Evolutionary conservation across 2,113 vertebrate species (phyloP).

Genomic region (Gymnocephalus cernua): DNA sequence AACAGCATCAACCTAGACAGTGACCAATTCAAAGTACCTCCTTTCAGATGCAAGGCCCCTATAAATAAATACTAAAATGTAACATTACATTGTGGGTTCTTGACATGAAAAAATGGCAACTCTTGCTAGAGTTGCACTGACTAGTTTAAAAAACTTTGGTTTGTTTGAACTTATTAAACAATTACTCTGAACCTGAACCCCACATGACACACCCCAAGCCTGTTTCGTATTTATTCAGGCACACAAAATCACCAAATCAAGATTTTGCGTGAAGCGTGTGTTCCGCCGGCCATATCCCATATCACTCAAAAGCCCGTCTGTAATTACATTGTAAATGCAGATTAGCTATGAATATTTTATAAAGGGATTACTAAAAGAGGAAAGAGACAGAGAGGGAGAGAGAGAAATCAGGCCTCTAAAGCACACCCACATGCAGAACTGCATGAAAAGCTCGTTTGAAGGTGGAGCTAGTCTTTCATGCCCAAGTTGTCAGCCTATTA

Average conservation of each 20-base stretch:
- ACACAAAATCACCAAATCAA: constrained; percentile 69
- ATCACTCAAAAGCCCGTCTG: constrained; percentile 76
- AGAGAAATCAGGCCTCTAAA: constrained; percentile 71
- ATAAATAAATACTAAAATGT: neutral
- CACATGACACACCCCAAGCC: constrained; percentile 17
- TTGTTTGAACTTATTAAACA: constrained; percentile 16
- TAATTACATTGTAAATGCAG: constrained; percentile 85
- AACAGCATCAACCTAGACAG: neutral
- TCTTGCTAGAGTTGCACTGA: neutral
- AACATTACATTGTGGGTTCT: neutral
- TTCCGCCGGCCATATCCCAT: constrained; percentile 74
- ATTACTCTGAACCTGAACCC: constrained; percentile 26
- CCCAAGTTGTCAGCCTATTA: constrained; percentile 84
- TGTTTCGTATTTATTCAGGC: constrained; percentile 61
- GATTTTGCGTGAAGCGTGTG: constrained; percentile 66
- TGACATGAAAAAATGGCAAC: neutral
- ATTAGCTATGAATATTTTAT: constrained; percentile 86
- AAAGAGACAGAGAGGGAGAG: constrained; percentile 70
- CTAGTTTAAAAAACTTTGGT: neutral
- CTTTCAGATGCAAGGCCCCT: neutral
- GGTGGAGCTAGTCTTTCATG: constrained; percentile 78
- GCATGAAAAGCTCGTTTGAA: constrained; percentile 81
- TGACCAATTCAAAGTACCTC: neutral
- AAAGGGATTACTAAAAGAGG: constrained; percentile 82
- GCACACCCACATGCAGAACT: constrained; percentile 74